phyloP scores from a whole-genome alignment of 2,888 invertebrate species.

The Napeogenes inachia region DNA sequence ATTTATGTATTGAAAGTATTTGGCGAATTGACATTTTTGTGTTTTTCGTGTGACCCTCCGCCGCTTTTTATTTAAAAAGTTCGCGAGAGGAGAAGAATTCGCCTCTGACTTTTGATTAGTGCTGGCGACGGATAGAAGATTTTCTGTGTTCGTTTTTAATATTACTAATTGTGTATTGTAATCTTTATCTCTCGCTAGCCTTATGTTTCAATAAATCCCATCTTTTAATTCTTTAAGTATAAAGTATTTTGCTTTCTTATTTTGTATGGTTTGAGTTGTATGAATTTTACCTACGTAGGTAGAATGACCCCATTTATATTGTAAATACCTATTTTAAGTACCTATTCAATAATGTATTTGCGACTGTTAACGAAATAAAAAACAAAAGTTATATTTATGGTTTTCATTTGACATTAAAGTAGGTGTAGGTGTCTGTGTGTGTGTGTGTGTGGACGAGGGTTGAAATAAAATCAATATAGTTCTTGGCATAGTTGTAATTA shows the following conservation, averaged over 20 bases:
- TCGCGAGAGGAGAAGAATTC: slow-evolving; percentile 47
- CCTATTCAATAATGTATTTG: slow-evolving; percentile 67
- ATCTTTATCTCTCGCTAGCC: slow-evolving; percentile 31
- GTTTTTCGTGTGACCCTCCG: slow-evolving; percentile 30
- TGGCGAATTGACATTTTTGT: slow-evolving; percentile 23
- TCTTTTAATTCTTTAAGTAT: slow-evolving; percentile 44
- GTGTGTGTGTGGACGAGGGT: slow-evolving; percentile 4
- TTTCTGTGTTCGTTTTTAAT: slow-evolving; percentile 38
- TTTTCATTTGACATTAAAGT: slow-evolving; percentile 13
- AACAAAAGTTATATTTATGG: slow-evolving; percentile 28
- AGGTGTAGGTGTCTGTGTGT: neutral
- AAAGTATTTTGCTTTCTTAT: slow-evolving; percentile 63
- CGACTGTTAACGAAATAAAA: slow-evolving; percentile 75
- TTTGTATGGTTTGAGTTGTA: slow-evolving; percentile 70
- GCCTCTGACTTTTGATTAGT: slow-evolving; percentile 36
- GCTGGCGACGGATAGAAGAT: slow-evolving; percentile 35
- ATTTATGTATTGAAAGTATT: slow-evolving; percentile 27
- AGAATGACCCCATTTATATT: slow-evolving; percentile 63
- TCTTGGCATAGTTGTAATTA: slow-evolving; percentile 77
- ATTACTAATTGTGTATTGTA: slow-evolving; percentile 35
- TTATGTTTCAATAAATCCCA: slow-evolving; percentile 34
- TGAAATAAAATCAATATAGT: slow-evolving; percentile 58
- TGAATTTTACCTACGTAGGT: slow-evolving; percentile 75
- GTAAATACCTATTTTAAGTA: slow-evolving; percentile 74
- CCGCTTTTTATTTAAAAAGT: slow-evolving; percentile 39